Conservation (phyloP, 1,140 invertebrate species). For the Panulirus ornatus region DNA sequence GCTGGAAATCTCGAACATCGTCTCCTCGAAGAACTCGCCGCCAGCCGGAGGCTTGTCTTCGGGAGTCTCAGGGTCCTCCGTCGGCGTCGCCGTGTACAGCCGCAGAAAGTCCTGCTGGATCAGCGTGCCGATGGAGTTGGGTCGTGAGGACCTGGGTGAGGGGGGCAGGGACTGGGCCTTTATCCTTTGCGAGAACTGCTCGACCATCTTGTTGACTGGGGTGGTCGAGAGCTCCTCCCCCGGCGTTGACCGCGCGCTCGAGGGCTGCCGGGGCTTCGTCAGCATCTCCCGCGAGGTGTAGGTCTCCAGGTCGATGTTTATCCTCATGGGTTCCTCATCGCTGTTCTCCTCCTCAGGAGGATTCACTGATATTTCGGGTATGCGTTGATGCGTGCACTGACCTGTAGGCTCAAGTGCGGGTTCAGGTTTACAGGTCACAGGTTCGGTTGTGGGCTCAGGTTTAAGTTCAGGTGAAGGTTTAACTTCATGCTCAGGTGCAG, state of each 20-base stretch:
- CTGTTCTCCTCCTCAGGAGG: no score
- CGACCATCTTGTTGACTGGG: conserved; percentile 51
- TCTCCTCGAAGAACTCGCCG: conserved; percentile 7
- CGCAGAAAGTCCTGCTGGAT: conserved; percentile 56
- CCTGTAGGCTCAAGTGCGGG: no score
- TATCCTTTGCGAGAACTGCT: conserved; percentile 34
- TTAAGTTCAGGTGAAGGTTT: no score
- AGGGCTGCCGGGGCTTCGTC: neutral
- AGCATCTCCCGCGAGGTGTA: neutral
- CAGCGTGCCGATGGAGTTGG: conserved; percentile 48
- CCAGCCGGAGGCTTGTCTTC: neutral
- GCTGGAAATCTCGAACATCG: conserved; percentile 46
- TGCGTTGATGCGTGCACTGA: no score
- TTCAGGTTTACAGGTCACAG: no score
- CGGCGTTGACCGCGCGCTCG: neutral
- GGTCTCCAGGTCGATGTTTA: neutral
- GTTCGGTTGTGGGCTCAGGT: no score
- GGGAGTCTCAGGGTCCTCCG: neutral
- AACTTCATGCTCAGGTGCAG: no score
- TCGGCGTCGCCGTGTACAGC: neutral
- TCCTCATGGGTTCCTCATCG: conserved; percentile 11
- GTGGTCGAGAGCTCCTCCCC: conserved; percentile 19
- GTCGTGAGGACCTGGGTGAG: conserved; percentile 37
- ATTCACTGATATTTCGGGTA: no score
- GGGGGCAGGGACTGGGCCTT: conserved; percentile 35